phyloP scores from a whole-genome alignment of 2,888 invertebrate genomes.

The Dione vanillae region DNA sequence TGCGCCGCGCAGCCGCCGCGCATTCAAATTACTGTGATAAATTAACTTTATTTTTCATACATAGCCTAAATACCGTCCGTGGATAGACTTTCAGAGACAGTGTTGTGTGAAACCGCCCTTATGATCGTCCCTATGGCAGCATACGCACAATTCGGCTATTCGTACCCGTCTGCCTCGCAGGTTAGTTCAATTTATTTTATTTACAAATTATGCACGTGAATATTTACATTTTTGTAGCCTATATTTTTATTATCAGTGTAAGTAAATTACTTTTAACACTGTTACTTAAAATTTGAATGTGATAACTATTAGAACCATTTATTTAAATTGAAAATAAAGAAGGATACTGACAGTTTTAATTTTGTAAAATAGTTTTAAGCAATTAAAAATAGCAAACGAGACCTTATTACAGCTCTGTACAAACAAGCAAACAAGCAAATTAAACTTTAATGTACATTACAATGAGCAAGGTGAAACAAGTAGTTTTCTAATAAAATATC shows the following conservation, averaged over 20 bases:
- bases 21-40: conserved; percentile 79
- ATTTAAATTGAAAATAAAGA: background rate
- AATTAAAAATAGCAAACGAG: too few species aligned
- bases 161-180: conserved; percentile 96
- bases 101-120: conserved; percentile 82
- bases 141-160: conserved; percentile 96
- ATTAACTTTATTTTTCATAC: conserved; percentile 58
- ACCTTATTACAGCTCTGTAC: too few species aligned
- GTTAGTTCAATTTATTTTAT: conserved; percentile 81
- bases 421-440: too few species aligned
- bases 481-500: background rate
- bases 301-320: background rate
- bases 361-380: too few species aligned
- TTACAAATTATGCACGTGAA: background rate
- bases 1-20: conserved; percentile 80
- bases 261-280: background rate
- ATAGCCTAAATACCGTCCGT: conserved; percentile 67
- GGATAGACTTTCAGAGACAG: conserved; percentile 81
- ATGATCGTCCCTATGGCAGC: conserved; percentile 87
- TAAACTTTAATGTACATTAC: too few species aligned
- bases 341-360: too few species aligned
- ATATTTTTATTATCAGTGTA: background rate
- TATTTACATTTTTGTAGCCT: too few species aligned
- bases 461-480: too few species aligned
- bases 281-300: background rate